Conservation (phyloP, 2,888 invertebrate species). For the Lordiphosa fenestrarum region DNA sequence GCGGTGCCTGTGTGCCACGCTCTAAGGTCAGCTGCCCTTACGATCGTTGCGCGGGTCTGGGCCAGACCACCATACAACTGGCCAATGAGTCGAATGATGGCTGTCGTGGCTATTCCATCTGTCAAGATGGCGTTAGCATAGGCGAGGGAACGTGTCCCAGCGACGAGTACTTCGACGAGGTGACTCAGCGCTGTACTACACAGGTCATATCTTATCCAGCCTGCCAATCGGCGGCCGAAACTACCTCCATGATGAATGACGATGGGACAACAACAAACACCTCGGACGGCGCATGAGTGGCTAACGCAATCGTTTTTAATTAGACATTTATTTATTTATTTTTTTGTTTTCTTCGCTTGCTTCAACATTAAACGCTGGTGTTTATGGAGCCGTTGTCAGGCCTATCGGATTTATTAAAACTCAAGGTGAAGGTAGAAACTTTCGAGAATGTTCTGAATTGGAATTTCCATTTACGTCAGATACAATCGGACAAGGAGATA, state of each 20-base stretch:
- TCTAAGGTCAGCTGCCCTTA: conserved; percentile 52
- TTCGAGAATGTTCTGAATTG: conserved; percentile 1
- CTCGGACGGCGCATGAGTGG: neutral
- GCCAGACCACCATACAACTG: conserved; percentile 59
- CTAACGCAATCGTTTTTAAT: conserved; percentile 33
- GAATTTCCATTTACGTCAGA: no score
- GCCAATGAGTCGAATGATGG: conserved; percentile 69
- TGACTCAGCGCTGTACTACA: conserved; percentile 65
- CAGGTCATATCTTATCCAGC: conserved; percentile 59
- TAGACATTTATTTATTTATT: conserved; percentile 21
- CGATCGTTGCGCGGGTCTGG: conserved; percentile 71
- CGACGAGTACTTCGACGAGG: conserved; percentile 69
- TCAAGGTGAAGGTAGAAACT: conserved; percentile 15
- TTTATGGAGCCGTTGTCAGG: conserved; percentile 3
- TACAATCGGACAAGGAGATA: no score
- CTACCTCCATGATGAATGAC: conserved; percentile 35
- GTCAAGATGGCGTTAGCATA: conserved; percentile 68
- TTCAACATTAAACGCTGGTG: neutral
- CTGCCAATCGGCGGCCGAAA: conserved; percentile 47
- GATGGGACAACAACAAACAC: conserved; percentile 15
- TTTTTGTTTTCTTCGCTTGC: no score
- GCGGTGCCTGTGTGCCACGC: conserved; percentile 70
- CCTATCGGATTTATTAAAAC: conserved; percentile 22
- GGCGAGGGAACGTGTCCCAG: conserved; percentile 61
- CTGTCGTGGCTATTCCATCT: conserved; percentile 68